Evolutionary conservation across 2,888 invertebrate species (phyloP), one percentile per base, ranked within the genome.

Genomic region (Metacarcinus magister): DNA sequence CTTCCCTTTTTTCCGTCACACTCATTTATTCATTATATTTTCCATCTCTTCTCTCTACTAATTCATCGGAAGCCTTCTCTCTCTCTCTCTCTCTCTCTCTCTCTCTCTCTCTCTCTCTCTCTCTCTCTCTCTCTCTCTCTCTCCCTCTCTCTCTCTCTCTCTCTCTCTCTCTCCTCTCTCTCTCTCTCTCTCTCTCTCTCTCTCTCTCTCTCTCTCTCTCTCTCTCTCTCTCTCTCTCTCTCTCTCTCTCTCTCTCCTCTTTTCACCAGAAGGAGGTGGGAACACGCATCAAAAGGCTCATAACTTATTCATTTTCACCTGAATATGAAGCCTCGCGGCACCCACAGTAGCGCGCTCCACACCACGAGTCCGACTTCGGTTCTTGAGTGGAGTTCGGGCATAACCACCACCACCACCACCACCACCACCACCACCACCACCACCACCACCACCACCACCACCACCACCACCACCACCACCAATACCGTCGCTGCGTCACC

Each of bases 171-270:
- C 13, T 48, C 2, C 48, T 48, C 48, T 48, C 48, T 48, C 48
- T 48, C 54, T 54, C 54, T 54, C 54, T 54, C 54, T 54, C 54
- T 54, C 54, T 54, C 54, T 54, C 54, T 54, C 54, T 54, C 54
- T 54, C 54, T 54, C 54, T 54, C 54, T 54, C 54, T 54, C 54
- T 54, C 54, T 54, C 54, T 54, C 54, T 54, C 54, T 75, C 75
- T 75, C 75, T 75, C 75, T 75, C 75, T 75, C 75, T 75, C 75
- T 75, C 75, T 75, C 75, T 75, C 75, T 75, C 75, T 75, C 75
- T 75, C 19, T 75, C 75, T n/a, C n/a, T n/a, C n/a, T 4, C 23
- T n/a, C n/a, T 28, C 13, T 82, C 82, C 23, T 32, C 32, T 32
- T 32, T 32, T 82, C 32, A 32, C 82, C 32, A 82, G 82, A 82